These are phyloP conservation scores for Drosophila affinis DNA, from an alignment of 2,888 invertebrate species.

Conservation along the genomic window DNA sequence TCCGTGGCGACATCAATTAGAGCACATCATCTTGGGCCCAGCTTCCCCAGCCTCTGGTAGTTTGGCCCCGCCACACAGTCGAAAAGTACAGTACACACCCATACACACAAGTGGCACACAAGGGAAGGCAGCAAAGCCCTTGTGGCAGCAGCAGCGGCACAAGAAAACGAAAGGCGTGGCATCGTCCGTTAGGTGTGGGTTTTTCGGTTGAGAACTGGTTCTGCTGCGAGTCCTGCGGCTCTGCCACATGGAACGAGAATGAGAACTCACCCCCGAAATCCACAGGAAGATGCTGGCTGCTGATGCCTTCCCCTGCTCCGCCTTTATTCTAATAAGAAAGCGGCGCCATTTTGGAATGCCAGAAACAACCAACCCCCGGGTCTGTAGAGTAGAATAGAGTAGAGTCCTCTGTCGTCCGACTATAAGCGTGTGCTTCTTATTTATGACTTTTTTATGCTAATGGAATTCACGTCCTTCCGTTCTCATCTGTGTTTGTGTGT, in stretches of 20 bases:
- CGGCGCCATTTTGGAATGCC: slow-evolving; percentile 79
- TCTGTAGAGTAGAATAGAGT: slow-evolving; percentile 41
- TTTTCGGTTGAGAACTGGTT: slow-evolving; percentile 57
- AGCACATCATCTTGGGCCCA: slow-evolving; percentile 70
- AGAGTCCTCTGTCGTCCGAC: background rate
- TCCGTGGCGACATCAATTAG: slow-evolving; percentile 67
- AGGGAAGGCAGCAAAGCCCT: background rate
- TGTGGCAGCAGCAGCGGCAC: slow-evolving; percentile 13
- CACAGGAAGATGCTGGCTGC: slow-evolving; percentile 53
- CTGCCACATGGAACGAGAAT: background rate
- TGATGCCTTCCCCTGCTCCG: slow-evolving; percentile 21
- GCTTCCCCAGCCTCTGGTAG: slow-evolving; percentile 2
- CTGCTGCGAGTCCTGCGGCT: slow-evolving; percentile 26
- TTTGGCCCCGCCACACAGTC: slow-evolving; percentile 16
- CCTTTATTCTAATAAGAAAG: slow-evolving; percentile 81
- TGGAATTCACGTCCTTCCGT: slow-evolving; percentile 54
- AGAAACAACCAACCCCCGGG: slow-evolving; percentile 61
- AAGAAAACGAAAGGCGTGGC: slow-evolving; percentile 67
- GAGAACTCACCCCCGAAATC: slow-evolving; percentile 71
- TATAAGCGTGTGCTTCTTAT: slow-evolving; percentile 70
- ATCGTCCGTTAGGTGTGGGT: slow-evolving; percentile 13
- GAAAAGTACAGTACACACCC: slow-evolving; percentile 59
- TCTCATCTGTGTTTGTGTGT: slow-evolving; percentile 32
- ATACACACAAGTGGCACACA: slow-evolving; percentile 20
- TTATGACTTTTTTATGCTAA: slow-evolving; percentile 81